A percentile compares a stretch with the other conserved stretches of the same genome.
phyloP scores from a whole-genome alignment of 37 sponge, comb jelly and placozoan species.

The Agelas oroides region DNA sequence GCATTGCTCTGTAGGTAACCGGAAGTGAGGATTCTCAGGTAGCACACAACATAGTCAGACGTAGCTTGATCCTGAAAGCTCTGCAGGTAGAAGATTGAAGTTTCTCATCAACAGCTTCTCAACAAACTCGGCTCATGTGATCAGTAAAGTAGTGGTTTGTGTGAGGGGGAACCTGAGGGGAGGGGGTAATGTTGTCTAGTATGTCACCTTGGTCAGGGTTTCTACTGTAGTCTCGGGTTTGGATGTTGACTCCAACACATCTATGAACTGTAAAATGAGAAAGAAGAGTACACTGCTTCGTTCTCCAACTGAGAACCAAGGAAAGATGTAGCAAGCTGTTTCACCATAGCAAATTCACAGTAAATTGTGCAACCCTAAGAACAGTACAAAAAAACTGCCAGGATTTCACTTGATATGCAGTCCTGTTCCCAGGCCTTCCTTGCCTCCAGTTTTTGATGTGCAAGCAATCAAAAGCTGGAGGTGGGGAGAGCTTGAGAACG shows the following conservation, averaged over 20 bases:
- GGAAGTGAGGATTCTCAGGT: conserved; percentile 85
- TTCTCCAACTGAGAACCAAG: no score
- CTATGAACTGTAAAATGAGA: conserved; percentile 75
- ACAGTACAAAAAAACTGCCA: no score
- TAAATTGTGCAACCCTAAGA: no score
- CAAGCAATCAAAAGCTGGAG: no score
- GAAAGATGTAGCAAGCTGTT: no score
- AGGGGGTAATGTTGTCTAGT: background rate
- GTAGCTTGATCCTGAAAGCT: conserved; percentile 79
- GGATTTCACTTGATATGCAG: no score
- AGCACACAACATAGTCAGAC: conserved; percentile 95
- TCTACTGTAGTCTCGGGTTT: conserved; percentile 45
- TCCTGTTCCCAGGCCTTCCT: no score
- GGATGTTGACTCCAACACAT: conserved; percentile 60
- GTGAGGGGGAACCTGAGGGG: background rate
- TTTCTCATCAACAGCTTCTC: background rate
- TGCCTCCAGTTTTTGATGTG: no score
- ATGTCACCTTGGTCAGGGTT: conserved; percentile 58
- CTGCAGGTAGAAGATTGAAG: conserved; percentile 22
- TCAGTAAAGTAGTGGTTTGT: background rate
- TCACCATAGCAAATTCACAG: no score
- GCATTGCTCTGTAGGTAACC: conserved; percentile 87
- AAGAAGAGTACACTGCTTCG: no score
- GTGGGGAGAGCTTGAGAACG: no score
- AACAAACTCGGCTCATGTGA: background rate